Conservation (phyloP, 1,140 invertebrate species). For the Drosophila chauvacae region DNA sequence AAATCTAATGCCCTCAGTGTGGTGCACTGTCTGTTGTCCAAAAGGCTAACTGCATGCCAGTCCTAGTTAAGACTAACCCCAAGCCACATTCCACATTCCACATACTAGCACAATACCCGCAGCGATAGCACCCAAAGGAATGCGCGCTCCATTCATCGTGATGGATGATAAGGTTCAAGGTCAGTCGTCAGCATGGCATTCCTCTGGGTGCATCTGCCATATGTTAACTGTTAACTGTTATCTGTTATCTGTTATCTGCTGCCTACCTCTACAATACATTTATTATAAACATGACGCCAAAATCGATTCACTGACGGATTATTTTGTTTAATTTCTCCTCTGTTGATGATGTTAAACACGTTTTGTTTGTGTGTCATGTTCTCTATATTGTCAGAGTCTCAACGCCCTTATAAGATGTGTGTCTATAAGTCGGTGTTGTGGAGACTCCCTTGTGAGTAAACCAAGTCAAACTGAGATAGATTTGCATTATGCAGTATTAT, state of each 20-base stretch:
- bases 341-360: conserved; percentile 65
- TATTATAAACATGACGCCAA: conserved; percentile 31
- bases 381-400: conserved; percentile 81
- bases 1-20: neutral
- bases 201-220: conserved; percentile 14
- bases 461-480: conserved; percentile 71
- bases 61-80: conserved; percentile 10
- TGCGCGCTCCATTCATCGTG: too few species aligned
- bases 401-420: conserved; percentile 80
- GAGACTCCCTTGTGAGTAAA: conserved; percentile 82
- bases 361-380: conserved; percentile 83
- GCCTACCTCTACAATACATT: neutral
- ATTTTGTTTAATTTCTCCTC: conserved; percentile 48
- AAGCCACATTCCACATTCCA: neutral
- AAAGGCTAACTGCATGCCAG: conserved; percentile 20
- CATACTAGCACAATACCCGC: neutral
- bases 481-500: conserved; percentile 53
- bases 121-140: conserved; percentile 10
- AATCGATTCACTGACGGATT: conserved; percentile 54
- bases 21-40: conserved; percentile 13
- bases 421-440: conserved; percentile 80
- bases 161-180: neutral
- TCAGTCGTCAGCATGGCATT: neutral
- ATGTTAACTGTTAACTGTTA: too few species aligned
- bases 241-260: conserved; percentile 6